These are phyloP conservation scores for Manis javanica DNA, from an alignment of 2,797 vertebrate species.

Conservation along the genomic window DNA sequence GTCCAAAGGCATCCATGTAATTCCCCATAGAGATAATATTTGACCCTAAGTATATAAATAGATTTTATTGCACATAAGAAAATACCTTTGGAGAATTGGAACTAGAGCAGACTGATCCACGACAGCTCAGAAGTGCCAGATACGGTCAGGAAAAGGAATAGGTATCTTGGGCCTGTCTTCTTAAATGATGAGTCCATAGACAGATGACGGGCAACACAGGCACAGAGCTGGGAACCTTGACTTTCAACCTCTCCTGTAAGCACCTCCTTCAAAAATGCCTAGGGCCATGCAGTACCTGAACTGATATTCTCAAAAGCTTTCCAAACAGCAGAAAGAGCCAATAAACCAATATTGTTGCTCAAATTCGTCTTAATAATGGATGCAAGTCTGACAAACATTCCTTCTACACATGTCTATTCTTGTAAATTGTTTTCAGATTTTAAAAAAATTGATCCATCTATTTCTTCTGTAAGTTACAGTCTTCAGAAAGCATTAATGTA, in stretches of 20 bases:
- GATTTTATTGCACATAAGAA: constrained; percentile 63
- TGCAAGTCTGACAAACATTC: constrained; percentile 51
- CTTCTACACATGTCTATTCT: constrained; percentile 42
- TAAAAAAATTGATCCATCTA: background rate
- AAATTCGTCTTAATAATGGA: constrained; percentile 66
- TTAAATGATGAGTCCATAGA: constrained; percentile 43
- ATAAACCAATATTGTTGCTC: constrained; percentile 4
- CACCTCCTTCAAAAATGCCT: constrained; percentile 41
- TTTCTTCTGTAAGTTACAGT: constrained; percentile 39
- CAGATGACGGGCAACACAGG: background rate
- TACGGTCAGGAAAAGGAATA: constrained; percentile 35
- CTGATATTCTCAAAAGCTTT: background rate
- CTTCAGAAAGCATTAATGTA: constrained; percentile 37
- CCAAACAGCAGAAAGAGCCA: constrained; percentile 25
- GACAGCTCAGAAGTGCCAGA: constrained; percentile 30
- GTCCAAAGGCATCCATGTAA: background rate
- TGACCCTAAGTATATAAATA: background rate
- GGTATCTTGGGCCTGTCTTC: background rate
- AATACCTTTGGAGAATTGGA: constrained; percentile 69
- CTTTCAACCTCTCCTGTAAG: constrained; percentile 24
- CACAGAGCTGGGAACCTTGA: background rate
- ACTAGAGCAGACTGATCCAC: constrained; percentile 31
- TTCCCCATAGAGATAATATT: constrained; percentile 57
- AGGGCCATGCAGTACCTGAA: background rate
- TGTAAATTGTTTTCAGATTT: constrained; percentile 37